A percentile compares a stretch with the other conserved stretches of the same genome.
Evolutionary conservation across 2,888 invertebrate genomes (phyloP).

Genomic region (Drosophila quinaria): DNA sequence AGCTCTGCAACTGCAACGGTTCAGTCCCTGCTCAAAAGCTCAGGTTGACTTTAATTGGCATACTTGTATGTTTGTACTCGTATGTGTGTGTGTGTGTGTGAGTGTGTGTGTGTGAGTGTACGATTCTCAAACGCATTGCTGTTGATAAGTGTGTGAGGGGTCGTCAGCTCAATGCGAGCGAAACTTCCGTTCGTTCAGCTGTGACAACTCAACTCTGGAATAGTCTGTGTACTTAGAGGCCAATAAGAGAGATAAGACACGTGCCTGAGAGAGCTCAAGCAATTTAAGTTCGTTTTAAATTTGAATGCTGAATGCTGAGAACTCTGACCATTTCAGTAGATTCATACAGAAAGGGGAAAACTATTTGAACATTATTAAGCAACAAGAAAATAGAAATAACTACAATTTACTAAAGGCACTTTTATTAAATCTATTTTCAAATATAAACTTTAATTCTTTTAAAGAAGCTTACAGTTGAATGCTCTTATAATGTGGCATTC

Average conservation of each 20-base stretch:
- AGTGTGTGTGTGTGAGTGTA: slow-evolving; percentile 6
- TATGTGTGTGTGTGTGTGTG: slow-evolving; percentile 7
- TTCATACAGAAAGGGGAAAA: neutral
- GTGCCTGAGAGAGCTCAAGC: slow-evolving; percentile 27
- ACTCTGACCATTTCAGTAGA: slow-evolving; percentile 1
- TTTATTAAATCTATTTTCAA: neutral
- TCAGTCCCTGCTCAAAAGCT: slow-evolving; percentile 26
- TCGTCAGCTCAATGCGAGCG: slow-evolving; percentile 23
- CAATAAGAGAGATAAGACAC: slow-evolving; percentile 53
- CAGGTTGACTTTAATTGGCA: slow-evolving; percentile 52
- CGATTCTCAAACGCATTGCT: slow-evolving; percentile 6
- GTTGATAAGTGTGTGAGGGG: slow-evolving; percentile 23
- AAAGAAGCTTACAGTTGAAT: slow-evolving; percentile 2
- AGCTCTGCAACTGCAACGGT: slow-evolving; percentile 32
- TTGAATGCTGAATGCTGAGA: slow-evolving; percentile 24
- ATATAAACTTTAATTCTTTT: neutral
- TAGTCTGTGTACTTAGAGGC: slow-evolving; percentile 28
- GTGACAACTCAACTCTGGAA: slow-evolving; percentile 47
- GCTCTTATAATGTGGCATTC: neutral
- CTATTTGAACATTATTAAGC: neutral
- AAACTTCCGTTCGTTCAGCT: slow-evolving; percentile 47
- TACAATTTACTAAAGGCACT: neutral
- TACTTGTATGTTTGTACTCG: slow-evolving; percentile 3
- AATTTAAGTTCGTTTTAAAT: slow-evolving; percentile 35
- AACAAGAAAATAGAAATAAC: neutral